Percentiles rank a stretch among this genome's conserved stretches.
Conservation (phyloP, 1,140 invertebrate species). For the Drosophila saltans region DNA sequence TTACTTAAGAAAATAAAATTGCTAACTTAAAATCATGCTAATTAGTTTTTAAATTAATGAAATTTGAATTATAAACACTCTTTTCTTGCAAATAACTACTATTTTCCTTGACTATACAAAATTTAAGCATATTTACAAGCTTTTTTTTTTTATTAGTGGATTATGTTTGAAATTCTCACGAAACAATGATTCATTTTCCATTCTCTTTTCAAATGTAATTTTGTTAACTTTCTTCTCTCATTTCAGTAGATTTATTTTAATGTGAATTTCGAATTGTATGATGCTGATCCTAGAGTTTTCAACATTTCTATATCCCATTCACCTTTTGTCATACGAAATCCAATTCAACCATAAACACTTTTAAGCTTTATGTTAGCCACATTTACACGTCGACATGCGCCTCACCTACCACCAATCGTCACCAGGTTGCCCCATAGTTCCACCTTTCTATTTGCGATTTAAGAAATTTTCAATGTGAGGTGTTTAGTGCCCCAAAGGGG, state of each 20-base stretch:
- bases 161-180: no score
- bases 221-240: not conserved
- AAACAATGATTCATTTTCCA: not conserved
- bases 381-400: slow-evolving; percentile 70
- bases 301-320: not conserved
- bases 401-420: slow-evolving; percentile 15
- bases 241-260: not conserved
- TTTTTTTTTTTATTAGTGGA: no score
- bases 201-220: not conserved
- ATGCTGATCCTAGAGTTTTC: not conserved
- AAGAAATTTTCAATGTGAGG: slow-evolving; percentile 48
- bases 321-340: slow-evolving; percentile 12
- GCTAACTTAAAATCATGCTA: no score
- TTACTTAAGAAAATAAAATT: no score
- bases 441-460: slow-evolving; percentile 19
- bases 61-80: no score
- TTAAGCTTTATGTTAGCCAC: slow-evolving; percentile 76
- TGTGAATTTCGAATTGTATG: not conserved
- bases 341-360: slow-evolving; percentile 74
- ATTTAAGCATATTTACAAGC: no score
- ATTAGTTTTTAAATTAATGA: no score
- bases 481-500: slow-evolving; percentile 42
- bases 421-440: not conserved
- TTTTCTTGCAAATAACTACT: no score
- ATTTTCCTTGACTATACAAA: no score